Percentiles rank a stretch among this genome's conserved stretches.
Evolutionary conservation across 2,113 vertebrate species (phyloP).

Genomic region (Sardina pilchardus): DNA sequence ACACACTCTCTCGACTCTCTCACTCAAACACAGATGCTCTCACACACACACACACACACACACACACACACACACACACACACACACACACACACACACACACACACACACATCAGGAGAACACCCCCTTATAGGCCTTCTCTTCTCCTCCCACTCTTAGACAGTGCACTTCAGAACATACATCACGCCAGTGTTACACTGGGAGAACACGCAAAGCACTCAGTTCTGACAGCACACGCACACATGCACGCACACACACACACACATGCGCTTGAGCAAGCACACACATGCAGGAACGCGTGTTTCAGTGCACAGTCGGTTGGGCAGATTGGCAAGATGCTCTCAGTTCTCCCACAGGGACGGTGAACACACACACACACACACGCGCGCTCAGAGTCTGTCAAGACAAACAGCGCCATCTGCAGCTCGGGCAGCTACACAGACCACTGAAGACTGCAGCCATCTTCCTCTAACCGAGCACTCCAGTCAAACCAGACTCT

Average conservation of each 20-base stretch:
- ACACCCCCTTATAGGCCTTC: neutral
- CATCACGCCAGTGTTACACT: neutral
- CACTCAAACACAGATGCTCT: slow-evolving; percentile 42
- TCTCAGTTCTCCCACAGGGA: neutral
- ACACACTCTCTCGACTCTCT: slow-evolving; percentile 45
- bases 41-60: slow-evolving; percentile 1
- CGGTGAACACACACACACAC: neutral
- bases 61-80: slow-evolving; percentile 17
- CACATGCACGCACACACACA: slow-evolving; percentile 15
- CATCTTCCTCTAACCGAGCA: neutral
- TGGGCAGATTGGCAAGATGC: neutral
- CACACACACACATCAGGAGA: neutral
- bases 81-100: slow-evolving; percentile 29
- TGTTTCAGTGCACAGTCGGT: neutral
- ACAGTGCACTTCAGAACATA: neutral
- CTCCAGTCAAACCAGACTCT: neutral
- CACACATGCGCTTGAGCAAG: neutral
- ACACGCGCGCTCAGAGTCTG: neutral
- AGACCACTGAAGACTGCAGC: neutral
- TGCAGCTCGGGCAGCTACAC: neutral
- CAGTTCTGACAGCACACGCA: neutral
- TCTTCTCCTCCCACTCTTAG: neutral
- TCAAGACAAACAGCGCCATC: slow-evolving; percentile 1
- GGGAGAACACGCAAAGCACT: no score
- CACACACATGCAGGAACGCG: neutral